Percentiles rank a stretch among this genome's conserved stretches.
These are phyloP conservation scores for Cheilinus undulatus DNA, from an alignment of 2,113 vertebrate genomes.

Conservation along the genomic window DNA sequence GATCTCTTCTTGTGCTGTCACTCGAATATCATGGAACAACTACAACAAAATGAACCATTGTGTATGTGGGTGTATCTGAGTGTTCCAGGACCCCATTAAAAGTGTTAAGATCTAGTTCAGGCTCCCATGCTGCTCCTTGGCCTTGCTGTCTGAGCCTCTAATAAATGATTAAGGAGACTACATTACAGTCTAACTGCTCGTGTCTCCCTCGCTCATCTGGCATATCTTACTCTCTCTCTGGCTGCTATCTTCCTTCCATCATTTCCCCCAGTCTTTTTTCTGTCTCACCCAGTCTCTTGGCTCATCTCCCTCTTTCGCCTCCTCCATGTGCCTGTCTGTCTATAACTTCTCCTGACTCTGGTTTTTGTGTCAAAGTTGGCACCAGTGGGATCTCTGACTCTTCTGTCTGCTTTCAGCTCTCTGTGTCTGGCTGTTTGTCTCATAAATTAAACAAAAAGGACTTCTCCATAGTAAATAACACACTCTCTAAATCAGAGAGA, in stretches of 20 bases:
- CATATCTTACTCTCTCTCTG: neutral
- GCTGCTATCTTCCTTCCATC: neutral
- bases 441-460: neutral
- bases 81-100: constrained; percentile 31
- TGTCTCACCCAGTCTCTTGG: neutral
- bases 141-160: constrained; percentile 56
- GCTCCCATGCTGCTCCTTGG: constrained; percentile 38
- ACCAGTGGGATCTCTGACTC: neutral
- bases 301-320: neutral
- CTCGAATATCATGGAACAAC: too few relatives aligned
- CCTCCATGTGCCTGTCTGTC: neutral
- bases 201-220: neutral
- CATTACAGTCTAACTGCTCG: constrained; percentile 44
- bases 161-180: constrained; percentile 74
- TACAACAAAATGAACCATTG: too few relatives aligned
- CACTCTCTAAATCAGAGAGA: neutral
- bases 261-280: neutral
- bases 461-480: too few relatives aligned
- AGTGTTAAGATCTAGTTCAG: constrained; percentile 64
- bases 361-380: neutral
- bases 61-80: neutral
- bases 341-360: constrained; percentile 4
- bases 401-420: neutral
- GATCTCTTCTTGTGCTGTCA: too few relatives aligned
- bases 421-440: neutral